A percentile compares a stretch with the other conserved stretches of the same genome.
Conservation (phyloP, 1,140 invertebrate genomes). For the Drosophila prosaltans region DNA sequence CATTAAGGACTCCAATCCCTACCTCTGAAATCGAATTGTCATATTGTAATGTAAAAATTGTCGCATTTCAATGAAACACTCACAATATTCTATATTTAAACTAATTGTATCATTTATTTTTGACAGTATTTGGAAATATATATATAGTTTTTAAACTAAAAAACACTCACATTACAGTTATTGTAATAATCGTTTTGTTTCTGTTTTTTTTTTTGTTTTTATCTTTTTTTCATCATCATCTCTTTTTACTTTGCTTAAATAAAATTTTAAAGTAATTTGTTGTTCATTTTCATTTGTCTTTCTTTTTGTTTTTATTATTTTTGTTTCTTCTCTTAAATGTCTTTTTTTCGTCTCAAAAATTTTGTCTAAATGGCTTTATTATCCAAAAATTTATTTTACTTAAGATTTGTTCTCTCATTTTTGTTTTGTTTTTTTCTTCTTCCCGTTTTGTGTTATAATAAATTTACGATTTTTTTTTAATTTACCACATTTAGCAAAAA, state of each 20-base stretch:
- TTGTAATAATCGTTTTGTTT: conserved; percentile 59
- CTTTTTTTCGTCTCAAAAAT: conserved; percentile 80
- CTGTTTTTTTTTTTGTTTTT: conserved; percentile 41
- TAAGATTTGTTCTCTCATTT: conserved; percentile 61
- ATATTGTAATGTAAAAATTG: no score
- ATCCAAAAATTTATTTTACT: conserved; percentile 82
- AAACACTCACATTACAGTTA: conserved; percentile 73
- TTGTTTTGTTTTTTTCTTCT: conserved; percentile 16
- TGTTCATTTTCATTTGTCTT: conserved; percentile 46
- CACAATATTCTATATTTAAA: conserved; percentile 58
- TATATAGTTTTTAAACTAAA: conserved; percentile 80
- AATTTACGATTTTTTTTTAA: conserved; percentile 49
- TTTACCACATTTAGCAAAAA: conserved; percentile 82
- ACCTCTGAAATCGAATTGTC: no score
- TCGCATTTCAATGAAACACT: conserved; percentile 14
- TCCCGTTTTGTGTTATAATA: conserved; percentile 65
- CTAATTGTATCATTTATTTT: conserved; percentile 70
- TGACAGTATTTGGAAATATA: conserved; percentile 73
- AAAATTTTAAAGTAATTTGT: conserved; percentile 79
- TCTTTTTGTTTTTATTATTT: conserved; percentile 26
- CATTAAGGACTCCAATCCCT: no score
- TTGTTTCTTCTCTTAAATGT: conserved; percentile 71
- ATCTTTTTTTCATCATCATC: conserved; percentile 9
- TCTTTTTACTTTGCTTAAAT: conserved; percentile 73
- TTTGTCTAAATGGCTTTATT: conserved; percentile 80